phyloP scores from a whole-genome alignment of 2,113 vertebrate genomes.

The Octodon degus region DNA sequence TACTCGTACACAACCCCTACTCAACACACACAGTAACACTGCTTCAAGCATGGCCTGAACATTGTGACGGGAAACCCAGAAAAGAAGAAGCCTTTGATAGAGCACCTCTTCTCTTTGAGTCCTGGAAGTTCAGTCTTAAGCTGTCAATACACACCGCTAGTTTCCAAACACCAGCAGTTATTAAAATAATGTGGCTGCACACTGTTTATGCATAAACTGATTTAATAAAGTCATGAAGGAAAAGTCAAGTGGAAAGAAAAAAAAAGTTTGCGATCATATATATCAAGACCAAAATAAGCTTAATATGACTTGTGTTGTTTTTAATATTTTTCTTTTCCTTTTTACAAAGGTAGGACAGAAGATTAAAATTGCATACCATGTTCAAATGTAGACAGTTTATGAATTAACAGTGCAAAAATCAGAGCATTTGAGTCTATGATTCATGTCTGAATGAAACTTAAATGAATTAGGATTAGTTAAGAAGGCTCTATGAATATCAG shows the following conservation, averaged over 20 bases:
- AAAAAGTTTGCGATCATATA: neutral
- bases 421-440: neutral
- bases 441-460: neutral
- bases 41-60: neutral
- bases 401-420: neutral
- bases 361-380: slow-evolving; percentile 1
- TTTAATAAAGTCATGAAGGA: neutral
- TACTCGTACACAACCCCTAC: no score
- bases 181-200: neutral
- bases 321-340: neutral
- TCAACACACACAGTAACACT: rapidly evolving
- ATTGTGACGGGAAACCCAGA: neutral
- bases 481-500: neutral
- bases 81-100: neutral
- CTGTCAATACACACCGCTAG: neutral
- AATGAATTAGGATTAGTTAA: neutral
- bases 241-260: neutral
- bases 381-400: neutral
- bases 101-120: rapidly evolving
- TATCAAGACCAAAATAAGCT: slow-evolving; percentile 1
- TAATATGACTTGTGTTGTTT: neutral
- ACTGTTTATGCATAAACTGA: neutral
- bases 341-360: neutral
- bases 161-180: neutral
- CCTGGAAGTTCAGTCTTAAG: neutral